These are phyloP conservation scores for Chiloscyllium punctatum DNA, from an alignment of 2,797 vertebrate species.

Conservation along the genomic window DNA sequence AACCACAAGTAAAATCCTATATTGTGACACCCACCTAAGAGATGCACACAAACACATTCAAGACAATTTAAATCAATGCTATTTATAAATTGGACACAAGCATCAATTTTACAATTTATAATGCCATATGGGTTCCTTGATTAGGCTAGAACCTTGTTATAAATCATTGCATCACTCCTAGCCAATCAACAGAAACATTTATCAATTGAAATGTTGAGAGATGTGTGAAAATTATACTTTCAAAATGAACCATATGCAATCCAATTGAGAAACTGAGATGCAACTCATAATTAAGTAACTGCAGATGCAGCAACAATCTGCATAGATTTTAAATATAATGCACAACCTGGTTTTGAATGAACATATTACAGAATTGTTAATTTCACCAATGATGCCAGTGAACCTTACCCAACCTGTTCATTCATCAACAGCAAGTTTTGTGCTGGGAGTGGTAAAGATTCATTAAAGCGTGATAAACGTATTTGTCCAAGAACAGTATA, in stretches of 20 bases:
- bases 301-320: constrained; percentile 2
- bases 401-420: background rate
- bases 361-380: background rate
- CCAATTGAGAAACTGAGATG: constrained; percentile 13
- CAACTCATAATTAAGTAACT: constrained; percentile 19
- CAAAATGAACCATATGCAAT: constrained; percentile 29
- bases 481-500: background rate
- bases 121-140: constrained; percentile 23
- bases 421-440: background rate
- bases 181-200: constrained; percentile 24
- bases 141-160: constrained; percentile 26
- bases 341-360: constrained; percentile 7
- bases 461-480: background rate
- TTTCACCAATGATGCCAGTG: background rate
- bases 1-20: background rate
- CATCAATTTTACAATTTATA: constrained; percentile 26
- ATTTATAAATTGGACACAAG: constrained; percentile 22
- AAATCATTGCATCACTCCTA: constrained; percentile 32
- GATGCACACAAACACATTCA: background rate
- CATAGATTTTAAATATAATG: constrained; percentile 21
- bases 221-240: constrained; percentile 24
- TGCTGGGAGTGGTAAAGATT: background rate
- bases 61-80: background rate
- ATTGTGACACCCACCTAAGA: background rate
- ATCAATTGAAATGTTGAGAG: constrained; percentile 29